Conservation (phyloP, 2,888 invertebrate genomes). For the Cylindroiulus punctatus region DNA sequence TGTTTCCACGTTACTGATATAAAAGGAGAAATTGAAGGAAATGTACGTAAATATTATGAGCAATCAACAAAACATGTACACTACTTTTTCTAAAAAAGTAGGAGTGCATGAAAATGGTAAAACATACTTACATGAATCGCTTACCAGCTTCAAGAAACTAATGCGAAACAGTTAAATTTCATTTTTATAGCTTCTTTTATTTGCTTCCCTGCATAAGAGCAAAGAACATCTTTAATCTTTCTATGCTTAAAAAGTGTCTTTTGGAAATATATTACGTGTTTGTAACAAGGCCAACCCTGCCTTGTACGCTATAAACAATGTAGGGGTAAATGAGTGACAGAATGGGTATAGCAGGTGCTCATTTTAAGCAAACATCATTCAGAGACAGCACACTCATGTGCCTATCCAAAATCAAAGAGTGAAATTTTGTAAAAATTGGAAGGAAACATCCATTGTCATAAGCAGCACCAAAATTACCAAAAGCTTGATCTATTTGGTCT, state of each 20-base stretch:
- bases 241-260: neutral
- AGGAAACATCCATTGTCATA: too few relatives aligned
- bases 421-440: neutral
- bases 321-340: neutral
- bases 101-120: too few relatives aligned
- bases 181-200: neutral
- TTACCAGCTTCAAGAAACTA: neutral
- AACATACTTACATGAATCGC: neutral
- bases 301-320: slow-evolving; percentile 5
- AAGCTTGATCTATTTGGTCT: neutral
- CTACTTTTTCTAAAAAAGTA: too few relatives aligned
- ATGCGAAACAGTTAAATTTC: neutral
- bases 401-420: neutral
- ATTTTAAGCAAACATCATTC: neutral
- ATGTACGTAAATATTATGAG: too few relatives aligned
- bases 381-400: neutral
- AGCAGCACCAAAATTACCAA: neutral
- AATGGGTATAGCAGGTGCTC: neutral
- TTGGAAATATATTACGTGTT: slow-evolving; percentile 12
- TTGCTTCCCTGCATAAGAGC: neutral
- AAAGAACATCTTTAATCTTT: neutral
- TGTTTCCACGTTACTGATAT: too few relatives aligned
- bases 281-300: neutral
- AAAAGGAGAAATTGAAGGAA: too few relatives aligned
- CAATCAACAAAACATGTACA: too few relatives aligned